Evolutionary conservation across 2,113 vertebrate species (phyloP), one percentile per base, ranked within the genome.

Genomic region (Progne subis): DNA sequence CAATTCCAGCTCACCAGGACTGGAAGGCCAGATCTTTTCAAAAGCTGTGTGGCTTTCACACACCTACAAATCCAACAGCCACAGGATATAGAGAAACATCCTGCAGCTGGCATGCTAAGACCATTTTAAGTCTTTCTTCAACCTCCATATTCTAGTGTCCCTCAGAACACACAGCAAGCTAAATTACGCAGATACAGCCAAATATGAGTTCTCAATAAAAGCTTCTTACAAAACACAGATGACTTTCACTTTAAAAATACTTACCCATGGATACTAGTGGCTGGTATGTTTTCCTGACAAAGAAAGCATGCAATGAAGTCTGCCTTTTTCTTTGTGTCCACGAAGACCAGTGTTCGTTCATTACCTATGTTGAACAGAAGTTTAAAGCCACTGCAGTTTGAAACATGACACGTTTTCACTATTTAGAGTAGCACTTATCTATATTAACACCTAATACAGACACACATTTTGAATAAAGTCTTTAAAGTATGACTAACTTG

Each of bases 251-350:
- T 72, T 20, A 29, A 76, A 84, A 72, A 67, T 24, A 85, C 77
- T 43, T 88, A 99, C 99, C 99, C 99, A 20, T 99, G 99, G 88
- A 99, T 99, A 96, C 99, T 99, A 88, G 99, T 99, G 31, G 99
- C 98, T 23, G 98, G 50, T 92, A 99, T 97, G 6, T 99, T 98
- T 97, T 99, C 98, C 95, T 99, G 99, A 97, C 99, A 99, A 92
- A 99, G 97, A 89, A 98, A 98, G 4, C 98, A 96, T 41, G 99
- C 99, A 80, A 99, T 98, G 56, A 99, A 99, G 95, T 99, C 99
- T 9, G 99, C 99, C 84, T 98, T 98, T 86, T 98, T 98, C 97
- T 99, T 99, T 47, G 98, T 99, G 94, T 98, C 98, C 29, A 99
- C 99, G 84, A 99, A 99, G 25, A 99, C 99, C 98, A 99, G 97